Conservation (phyloP, 2,797 vertebrate genomes). For the Liparis tanakae region DNA sequence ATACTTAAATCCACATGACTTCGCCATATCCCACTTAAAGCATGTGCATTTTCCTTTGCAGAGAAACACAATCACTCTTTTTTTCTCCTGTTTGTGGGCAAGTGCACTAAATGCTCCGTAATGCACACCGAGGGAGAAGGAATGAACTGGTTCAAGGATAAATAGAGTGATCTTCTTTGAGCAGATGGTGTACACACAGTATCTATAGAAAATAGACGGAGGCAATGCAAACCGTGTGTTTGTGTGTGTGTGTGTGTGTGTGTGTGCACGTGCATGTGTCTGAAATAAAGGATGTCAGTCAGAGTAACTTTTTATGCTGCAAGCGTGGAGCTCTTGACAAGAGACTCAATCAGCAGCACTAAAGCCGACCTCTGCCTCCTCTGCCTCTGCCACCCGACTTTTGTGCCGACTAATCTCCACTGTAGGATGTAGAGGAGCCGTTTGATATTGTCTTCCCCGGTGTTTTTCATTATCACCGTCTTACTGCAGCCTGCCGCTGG, state of each 20-base stretch:
- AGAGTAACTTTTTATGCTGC: slow-evolving; percentile 73
- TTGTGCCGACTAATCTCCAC: slow-evolving; percentile 93
- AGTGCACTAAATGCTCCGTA: slow-evolving; percentile 3
- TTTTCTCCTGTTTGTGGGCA: neutral
- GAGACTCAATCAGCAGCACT: slow-evolving; percentile 83
- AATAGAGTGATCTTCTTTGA: slow-evolving; percentile 79
- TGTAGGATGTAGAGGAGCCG: slow-evolving; percentile 99
- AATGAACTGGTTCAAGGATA: slow-evolving; percentile 49
- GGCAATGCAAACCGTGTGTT: slow-evolving; percentile 44
- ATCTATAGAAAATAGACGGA: slow-evolving; percentile 71
- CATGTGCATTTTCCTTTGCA: neutral
- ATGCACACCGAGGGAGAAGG: slow-evolving; percentile 13
- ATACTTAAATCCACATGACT: slow-evolving; percentile 3
- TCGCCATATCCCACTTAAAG: neutral
- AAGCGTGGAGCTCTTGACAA: slow-evolving; percentile 77
- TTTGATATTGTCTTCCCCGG: slow-evolving; percentile 99
- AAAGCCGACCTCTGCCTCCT: slow-evolving; percentile 78
- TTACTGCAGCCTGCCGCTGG: slow-evolving; percentile 92
- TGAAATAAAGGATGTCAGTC: slow-evolving; percentile 74
- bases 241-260: slow-evolving; percentile 41
- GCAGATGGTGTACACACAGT: slow-evolving; percentile 89
- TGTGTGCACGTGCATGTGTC: slow-evolving; percentile 34
- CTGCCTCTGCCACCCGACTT: slow-evolving; percentile 77
- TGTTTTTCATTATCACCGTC: slow-evolving; percentile 98
- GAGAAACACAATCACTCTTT: slow-evolving; percentile 2